Base-by-base conservation (phyloP, 2,113 vertebrate genomes). In the Ifrita kowaldi region DNA sequence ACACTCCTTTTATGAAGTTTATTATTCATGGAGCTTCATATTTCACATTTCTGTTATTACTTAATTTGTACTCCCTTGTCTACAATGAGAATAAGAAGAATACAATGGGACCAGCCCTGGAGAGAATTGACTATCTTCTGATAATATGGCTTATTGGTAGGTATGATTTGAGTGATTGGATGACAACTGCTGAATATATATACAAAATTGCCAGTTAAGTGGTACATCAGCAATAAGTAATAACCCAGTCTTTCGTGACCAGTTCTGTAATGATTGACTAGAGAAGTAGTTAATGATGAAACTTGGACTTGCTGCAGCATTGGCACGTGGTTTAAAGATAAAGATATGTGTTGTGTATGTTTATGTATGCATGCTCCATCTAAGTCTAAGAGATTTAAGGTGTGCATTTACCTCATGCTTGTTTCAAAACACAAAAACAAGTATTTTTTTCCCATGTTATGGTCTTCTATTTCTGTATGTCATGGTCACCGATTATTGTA, bases 1-100 rank as follows among this genome's bases (percentile, higher is more conserved):
- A 99, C 97, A 99, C 99, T 41, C 99, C 99, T 57, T 99, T 99
- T 70, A 98, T 99, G 97, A 99, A 99, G 96, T 99, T 99, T 96
- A 99, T 99, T 97, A 99, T 99, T 97, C 99, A 99, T 84, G 99
- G 99, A 96, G 99, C 99, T 89, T 99, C 99, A 10, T 99, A 99
- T 98, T 99, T 99, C 95, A 99, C 99, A 3, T 99, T 99, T 97
- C 97, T 99, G 82, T 97, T 99, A 32, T 95, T 99, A 80, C 98
- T 99, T 87, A 99, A 99, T 97, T 98, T 99, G n/a, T 99, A 99
- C 97, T 99, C 99, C 33, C 98, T 99, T 93, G 99, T 99, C 91
- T 99, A 99, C 98, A 99, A 99, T 39, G 99, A 99, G 82, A 98
- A 97, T 96, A 99, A 98, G 97, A 99, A 99, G 97, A 99, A 99